These are phyloP conservation scores for Anhinga anhinga DNA, from an alignment of 2,113 vertebrate species.

Conservation along the genomic window DNA sequence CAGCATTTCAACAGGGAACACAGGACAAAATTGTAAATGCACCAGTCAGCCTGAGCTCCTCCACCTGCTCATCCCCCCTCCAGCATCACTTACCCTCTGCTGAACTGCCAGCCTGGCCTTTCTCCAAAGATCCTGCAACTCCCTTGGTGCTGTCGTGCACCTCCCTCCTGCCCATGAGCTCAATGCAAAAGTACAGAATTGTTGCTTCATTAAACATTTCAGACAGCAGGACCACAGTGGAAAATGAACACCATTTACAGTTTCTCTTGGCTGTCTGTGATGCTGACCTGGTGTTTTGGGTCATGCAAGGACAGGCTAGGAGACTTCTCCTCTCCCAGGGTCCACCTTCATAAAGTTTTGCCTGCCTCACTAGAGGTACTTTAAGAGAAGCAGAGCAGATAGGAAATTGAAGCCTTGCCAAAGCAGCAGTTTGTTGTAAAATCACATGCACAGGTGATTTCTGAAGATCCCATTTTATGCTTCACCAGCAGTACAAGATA, in stretches of 20 bases:
- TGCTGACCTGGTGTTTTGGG: not conserved
- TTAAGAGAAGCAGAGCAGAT: not conserved
- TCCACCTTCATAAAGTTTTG: not conserved
- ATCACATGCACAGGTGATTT: not conserved
- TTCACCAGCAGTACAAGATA: accelerated
- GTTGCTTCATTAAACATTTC: not conserved
- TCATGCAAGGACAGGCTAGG: not conserved
- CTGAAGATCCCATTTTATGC: not conserved
- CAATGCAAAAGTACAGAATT: not conserved
- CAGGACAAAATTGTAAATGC: not conserved
- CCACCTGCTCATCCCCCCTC: accelerated
- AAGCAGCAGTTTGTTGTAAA: not conserved
- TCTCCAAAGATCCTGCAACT: not conserved
- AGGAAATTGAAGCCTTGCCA: no score
- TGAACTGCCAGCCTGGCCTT: not conserved
- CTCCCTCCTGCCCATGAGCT: not conserved
- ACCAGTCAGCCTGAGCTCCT: not conserved
- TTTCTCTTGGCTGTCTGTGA: not conserved
- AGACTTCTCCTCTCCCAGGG: not conserved
- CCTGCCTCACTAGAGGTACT: not conserved
- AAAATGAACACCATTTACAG: accelerated
- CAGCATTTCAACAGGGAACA: not conserved
- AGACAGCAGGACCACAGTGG: not conserved
- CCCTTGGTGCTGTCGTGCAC: not conserved
- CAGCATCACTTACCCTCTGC: not conserved